These are phyloP conservation scores for Pipistrellus pipistrellus DNA, from an alignment of 2,797 vertebrate species.

Conservation along the genomic window DNA sequence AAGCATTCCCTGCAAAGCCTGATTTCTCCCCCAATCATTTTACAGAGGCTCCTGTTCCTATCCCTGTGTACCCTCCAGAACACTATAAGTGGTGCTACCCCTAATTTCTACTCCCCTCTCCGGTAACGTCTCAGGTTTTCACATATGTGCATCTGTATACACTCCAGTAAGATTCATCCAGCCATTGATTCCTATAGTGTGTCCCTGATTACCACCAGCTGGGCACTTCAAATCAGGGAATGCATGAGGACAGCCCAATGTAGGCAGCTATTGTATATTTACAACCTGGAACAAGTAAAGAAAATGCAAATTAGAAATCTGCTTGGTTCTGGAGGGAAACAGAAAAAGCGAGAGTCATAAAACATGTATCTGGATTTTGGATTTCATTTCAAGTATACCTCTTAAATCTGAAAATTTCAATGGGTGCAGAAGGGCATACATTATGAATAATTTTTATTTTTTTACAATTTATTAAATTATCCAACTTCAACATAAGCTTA, in stretches of 20 bases:
- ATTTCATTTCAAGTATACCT: constrained; percentile 41
- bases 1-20: background rate
- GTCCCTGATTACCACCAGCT: background rate
- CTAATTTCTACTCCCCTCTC: background rate
- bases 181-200: background rate
- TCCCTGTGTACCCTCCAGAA: no score
- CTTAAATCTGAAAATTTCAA: constrained; percentile 37
- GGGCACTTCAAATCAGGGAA: background rate
- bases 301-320: constrained; percentile 61
- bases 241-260: background rate
- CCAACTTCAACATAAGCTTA: constrained; percentile 10
- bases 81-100: background rate
- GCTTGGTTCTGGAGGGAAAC: constrained; percentile 14
- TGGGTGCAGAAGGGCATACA: background rate
- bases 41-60: background rate
- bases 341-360: constrained; percentile 23
- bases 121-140: background rate
- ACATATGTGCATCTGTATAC: background rate
- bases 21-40: background rate
- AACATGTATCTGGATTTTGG: constrained; percentile 41
- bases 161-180: background rate
- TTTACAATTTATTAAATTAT: constrained; percentile 38
- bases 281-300: constrained; percentile 21
- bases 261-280: constrained; percentile 50
- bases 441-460: constrained; percentile 18